Evolutionary conservation across 2,888 invertebrate genomes (phyloP), one percentile per base, ranked within the genome.

Genomic region (Bibio marci): DNA sequence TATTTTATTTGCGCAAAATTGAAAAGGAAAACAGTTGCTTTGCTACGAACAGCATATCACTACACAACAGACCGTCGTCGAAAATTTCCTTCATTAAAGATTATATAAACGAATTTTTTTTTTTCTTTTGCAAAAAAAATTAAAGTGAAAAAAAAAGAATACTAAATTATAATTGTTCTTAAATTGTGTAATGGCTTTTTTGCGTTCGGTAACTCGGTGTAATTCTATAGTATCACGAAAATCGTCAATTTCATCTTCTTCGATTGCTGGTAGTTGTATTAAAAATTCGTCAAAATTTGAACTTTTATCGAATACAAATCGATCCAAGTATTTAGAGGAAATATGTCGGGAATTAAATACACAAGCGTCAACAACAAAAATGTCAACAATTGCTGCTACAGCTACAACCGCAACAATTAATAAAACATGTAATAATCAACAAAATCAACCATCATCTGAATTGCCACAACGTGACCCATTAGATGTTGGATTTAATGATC

Each of bases 401-500:
- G 2, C 30, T 35, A 6, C 40, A 38, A 25, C 38, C 14, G 13
- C 45, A 36, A 11, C 41, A 42, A 28, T 36, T 34, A 22, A 3
- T 7, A 7, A 10, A 3, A 28, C 11, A 15, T 19, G 18, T 8
- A 30, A 30, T 15, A 39, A 26, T 22, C 40, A 32, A 38, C 37
- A 15, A 30, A 47, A 61, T 37, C 49, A 66, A 18, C 44, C 44
- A 18, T 22, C 34, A 18, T 34, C 50, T 54, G 34, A 47, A 7
- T 45, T 48, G 26, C 54, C 58, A 8, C 56, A 54, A 43, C 53
- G 58, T 11, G 86, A 86, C 62, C 77, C 79, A 3, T 68, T 90
- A 49, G 90, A 91, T 63, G 72, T 83, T 46, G 70, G 71, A 48
- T 97, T 97, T 65, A 77, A 77, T 62, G 83, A 90, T 69, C 80